A percentile compares a stretch with the other conserved stretches of the same genome.
phyloP scores from a whole-genome alignment of 2,113 vertebrate species.

The Parus major region DNA sequence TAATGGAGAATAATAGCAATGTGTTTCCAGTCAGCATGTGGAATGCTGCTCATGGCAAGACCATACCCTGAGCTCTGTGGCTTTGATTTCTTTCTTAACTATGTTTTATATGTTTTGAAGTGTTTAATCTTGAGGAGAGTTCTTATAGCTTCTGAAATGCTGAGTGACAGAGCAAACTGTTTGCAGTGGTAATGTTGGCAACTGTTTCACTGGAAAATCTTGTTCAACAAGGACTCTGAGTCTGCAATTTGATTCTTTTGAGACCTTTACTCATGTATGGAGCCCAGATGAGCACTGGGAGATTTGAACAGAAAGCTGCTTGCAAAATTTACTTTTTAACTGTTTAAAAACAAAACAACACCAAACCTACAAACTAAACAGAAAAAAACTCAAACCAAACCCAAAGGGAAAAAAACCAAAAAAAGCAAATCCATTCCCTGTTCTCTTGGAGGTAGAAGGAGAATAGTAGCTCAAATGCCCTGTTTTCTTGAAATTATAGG shows the following conservation, averaged over 20 bases:
- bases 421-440: rapidly evolving
- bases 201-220: neutral
- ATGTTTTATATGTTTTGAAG: neutral
- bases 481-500: neutral
- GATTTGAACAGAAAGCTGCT: neutral
- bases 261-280: neutral
- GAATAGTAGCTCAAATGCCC: neutral
- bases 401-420: neutral
- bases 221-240: neutral
- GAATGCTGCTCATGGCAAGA: neutral
- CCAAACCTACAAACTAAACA: neutral
- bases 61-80: neutral
- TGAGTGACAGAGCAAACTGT: neutral
- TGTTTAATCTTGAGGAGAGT: neutral
- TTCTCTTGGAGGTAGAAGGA: neutral
- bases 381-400: neutral
- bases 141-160: neutral
- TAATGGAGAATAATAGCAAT: neutral
- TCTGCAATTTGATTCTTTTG: neutral
- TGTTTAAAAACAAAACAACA: neutral
- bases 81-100: neutral
- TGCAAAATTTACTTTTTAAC: neutral
- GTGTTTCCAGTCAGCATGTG: neutral
- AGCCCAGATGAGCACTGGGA: neutral
- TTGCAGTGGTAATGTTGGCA: neutral